Base-by-base conservation (phyloP, 1,140 invertebrate species). In the Drosophila sproati region DNA sequence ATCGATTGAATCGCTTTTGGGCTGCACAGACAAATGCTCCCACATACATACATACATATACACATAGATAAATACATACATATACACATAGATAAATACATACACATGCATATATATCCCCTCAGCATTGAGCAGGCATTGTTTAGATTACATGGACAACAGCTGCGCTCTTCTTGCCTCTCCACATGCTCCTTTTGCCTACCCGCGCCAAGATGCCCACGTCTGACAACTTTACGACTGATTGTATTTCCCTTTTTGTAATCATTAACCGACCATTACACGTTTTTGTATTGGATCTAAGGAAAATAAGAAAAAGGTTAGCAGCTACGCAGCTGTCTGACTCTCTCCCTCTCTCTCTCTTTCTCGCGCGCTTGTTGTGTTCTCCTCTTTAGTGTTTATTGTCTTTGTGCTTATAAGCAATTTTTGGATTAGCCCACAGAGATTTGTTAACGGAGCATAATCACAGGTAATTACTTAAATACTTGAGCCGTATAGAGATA, bases 241-340 rank as follows among this genome's bases (percentile, higher is more conserved):
- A 77, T 62, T 77, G 70, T 78, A 6, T 64, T 77, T 77, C 45
- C 61, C 60, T 76, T 50, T 57, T 68, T 77, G 79, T 87, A 80
- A 68, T 77, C 83, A 87, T 87, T 87, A 88, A 62, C 66, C 73
- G 67, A 74, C 76, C 62, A 88, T 87, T 87, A 82, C 85, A 87
- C 55, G 83, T 59, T 63, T 60, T 43, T 35, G 61, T 51, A 59
- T 55, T 41, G 20, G 20, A 20, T 20, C 20, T 20, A 20, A 20
- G 20, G 1, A 20, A 20, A 20, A 20, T 20, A 20, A 20, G 20
- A 20, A 20, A 41, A 61, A 64, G 67, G 61, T 66, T 56, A 10
- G 41, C 35, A 47, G 39, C 47, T 52, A 55, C 51, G 35, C 43
- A 50, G 32, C 45, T 54, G 59, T 20, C 20, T 20, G 20, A 20